These are phyloP conservation scores for Piaya cayana DNA, from an alignment of 2,113 vertebrate species.

Conservation along the genomic window DNA sequence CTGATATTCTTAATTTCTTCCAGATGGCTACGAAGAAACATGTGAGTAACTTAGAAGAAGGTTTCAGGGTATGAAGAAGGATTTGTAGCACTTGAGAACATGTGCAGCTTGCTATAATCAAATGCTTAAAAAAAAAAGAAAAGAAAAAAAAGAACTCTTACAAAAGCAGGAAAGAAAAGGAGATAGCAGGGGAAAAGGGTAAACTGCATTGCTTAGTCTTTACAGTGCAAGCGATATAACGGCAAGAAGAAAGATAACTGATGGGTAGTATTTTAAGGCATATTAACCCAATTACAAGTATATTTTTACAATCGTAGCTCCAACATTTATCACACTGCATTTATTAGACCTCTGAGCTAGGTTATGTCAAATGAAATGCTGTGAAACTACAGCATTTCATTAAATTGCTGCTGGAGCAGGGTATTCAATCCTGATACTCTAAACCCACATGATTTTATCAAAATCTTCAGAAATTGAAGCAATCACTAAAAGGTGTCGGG, in stretches of 20 bases:
- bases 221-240: constrained; percentile 59
- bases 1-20: neutral
- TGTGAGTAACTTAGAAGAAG: neutral
- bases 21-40: neutral
- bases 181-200: constrained; percentile 12
- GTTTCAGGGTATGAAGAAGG: neutral
- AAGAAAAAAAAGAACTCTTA: neutral
- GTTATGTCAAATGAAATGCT: constrained; percentile 83
- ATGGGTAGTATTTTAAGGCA: constrained; percentile 98
- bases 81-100: neutral
- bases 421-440: constrained; percentile 84
- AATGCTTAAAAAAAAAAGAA: neutral
- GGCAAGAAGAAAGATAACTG: constrained; percentile 85
- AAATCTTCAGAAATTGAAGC: constrained; percentile 96
- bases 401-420: constrained; percentile 77
- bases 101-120: neutral
- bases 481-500: constrained; percentile 91
- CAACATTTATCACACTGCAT: constrained; percentile 87
- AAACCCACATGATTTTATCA: constrained; percentile 90
- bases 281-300: constrained; percentile 99
- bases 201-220: constrained; percentile 48
- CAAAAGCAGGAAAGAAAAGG: neutral
- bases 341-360: constrained; percentile 85
- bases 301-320: constrained; percentile 90
- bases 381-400: constrained; percentile 83